Evolutionary conservation across 2,113 vertebrate genomes (phyloP).

Genomic region (Cynopterus brachyotis): DNA sequence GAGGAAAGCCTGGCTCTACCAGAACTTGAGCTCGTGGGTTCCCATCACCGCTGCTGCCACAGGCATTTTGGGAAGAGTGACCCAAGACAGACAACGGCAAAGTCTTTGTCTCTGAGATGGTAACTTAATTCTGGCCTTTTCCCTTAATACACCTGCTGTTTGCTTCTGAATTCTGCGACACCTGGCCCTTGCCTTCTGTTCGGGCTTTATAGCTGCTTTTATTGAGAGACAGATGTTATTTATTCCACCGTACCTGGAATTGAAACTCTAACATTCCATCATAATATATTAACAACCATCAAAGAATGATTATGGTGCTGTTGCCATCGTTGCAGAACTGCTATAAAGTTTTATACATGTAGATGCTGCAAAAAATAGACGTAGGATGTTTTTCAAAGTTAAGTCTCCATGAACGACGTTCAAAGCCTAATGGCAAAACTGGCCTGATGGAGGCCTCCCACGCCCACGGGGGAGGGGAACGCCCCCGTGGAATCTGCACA

Average conservation of each 20-base stretch:
- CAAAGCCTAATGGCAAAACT: not conserved
- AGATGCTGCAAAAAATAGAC: not conserved
- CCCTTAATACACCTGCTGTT: not conserved
- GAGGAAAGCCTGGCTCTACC: not conserved
- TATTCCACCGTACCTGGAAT: not conserved
- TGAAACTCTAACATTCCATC: not conserved
- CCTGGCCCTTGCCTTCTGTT: not conserved
- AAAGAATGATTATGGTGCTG: not conserved
- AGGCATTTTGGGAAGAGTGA: not conserved
- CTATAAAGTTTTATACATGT: not conserved
- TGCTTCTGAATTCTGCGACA: not conserved
- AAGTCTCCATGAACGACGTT: not conserved
- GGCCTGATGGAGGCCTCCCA: rapidly evolving
- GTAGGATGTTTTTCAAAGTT: not conserved
- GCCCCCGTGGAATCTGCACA: too few species aligned
- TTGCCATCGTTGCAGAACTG: not conserved
- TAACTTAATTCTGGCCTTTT: not conserved
- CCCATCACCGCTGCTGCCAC: rapidly evolving
- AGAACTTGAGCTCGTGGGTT: not conserved
- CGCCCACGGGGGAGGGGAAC: rapidly evolving
- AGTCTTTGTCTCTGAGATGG: not conserved
- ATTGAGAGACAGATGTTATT: not conserved
- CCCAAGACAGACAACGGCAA: not conserved
- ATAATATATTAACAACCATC: not conserved
- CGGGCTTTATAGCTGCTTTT: not conserved